phyloP scores from a whole-genome alignment of 2,797 vertebrate genomes.

The Catharus ustulatus region DNA sequence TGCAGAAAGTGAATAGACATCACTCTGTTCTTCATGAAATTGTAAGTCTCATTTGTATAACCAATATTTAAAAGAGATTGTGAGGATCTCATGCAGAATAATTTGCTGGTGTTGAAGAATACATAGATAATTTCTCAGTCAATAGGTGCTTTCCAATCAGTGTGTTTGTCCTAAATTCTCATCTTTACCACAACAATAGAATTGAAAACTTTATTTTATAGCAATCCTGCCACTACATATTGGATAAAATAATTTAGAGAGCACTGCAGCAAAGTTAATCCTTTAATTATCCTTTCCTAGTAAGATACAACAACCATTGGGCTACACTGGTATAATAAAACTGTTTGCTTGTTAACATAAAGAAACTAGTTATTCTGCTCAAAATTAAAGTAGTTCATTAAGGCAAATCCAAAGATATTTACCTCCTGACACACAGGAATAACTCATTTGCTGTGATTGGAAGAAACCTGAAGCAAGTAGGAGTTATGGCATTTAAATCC shows the following conservation, averaged over 20 bases:
- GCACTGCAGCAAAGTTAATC: not conserved
- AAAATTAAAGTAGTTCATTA: not conserved
- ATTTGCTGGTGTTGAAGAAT: not conserved
- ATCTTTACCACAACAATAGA: not conserved
- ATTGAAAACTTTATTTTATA: not conserved
- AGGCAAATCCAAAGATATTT: not conserved
- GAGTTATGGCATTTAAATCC: not conserved
- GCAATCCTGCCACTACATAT: not conserved
- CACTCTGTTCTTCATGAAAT: not conserved
- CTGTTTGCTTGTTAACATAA: not conserved
- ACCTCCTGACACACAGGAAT: not conserved
- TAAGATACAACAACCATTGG: not conserved
- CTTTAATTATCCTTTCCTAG: not conserved
- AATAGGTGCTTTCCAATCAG: not conserved
- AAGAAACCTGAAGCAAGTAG: not conserved
- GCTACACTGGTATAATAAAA: not conserved
- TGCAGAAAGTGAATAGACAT: not conserved
- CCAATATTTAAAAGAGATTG: not conserved
- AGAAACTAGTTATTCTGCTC: not conserved
- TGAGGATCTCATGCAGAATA: not conserved
- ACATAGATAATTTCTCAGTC: not conserved
- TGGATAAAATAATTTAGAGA: not conserved
- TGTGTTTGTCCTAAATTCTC: not conserved
- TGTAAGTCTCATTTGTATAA: not conserved
- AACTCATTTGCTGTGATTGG: not conserved